Evolutionary conservation across 2,888 invertebrate genomes (phyloP), one percentile per base, ranked within the genome.

Genomic region (Alloscopus bannaensis): DNA sequence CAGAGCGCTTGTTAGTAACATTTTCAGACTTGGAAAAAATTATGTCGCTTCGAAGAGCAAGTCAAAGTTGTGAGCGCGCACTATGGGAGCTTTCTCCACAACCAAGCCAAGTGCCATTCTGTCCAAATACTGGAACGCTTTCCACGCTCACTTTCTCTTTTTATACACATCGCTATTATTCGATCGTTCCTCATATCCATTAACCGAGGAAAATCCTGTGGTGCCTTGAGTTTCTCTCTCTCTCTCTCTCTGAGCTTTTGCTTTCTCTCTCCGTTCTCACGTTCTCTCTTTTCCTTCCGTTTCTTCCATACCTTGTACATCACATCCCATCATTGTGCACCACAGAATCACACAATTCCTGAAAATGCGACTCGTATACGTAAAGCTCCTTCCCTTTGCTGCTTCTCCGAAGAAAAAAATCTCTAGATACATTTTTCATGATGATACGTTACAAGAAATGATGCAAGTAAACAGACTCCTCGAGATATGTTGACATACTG

Each of bases 81-180:
- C 36, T 8, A 36, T 22, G 26, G 29, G 2, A 8, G 1, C 22
- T 40, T 20, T 22, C 28, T 3, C 6, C 16, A 24, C 8, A 22
- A 55, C 24, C 55, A 55, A 20, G 60, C 71, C 40, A 52, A 47
- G 16, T 52, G 62, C 24, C 18, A 57, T 24, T 70, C 59, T 28
- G 26, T 11, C 52, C 26, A 57, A 52, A 26, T 36, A 71, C 71
- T 71, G 71, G 60, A 28, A 62, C 47, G 24, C 28, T n/a, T 47
- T 62, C 71, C 62, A 62, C 36, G 62, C 62, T 71, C 52, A 71
- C 50, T 47, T 62, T 36, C 50, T 31, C 60, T 40, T 62, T 64
- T 71, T 71, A 71, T 71, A 71, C 50, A 28, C n/a, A 28, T 6
- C n/a, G 16, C 57, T n/a, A 28, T 4, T n/a, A 20, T 2, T 28